Evolutionary conservation across 2,888 invertebrate species (phyloP).

Genomic region (Netelia virgata): DNA sequence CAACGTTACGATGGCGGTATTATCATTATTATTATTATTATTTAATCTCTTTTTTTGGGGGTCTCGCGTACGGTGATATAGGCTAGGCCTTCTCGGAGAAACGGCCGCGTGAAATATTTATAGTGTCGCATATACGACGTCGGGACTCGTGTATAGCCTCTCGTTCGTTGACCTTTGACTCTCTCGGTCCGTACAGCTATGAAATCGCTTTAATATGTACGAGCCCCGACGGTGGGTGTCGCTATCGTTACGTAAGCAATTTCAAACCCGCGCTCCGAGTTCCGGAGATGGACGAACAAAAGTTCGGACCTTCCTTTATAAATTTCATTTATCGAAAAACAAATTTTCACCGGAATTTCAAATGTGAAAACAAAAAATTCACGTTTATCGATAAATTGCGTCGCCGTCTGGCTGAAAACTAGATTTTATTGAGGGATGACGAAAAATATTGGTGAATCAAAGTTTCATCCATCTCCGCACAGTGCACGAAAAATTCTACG

Average conservation of each 20-base stretch:
- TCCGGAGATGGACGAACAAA: background rate
- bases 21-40: background rate
- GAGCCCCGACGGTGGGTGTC: conserved; percentile 57
- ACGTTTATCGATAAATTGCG: too few relatives aligned
- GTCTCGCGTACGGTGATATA: background rate
- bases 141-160: conserved; percentile 26
- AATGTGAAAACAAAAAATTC: too few relatives aligned
- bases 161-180: conserved; percentile 70
- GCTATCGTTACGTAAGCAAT: conserved; percentile 9
- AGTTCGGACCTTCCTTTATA: too few relatives aligned
- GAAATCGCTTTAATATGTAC: conserved; percentile 46
- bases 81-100: conserved; percentile 41
- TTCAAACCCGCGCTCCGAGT: background rate
- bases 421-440: too few relatives aligned
- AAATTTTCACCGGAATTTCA: too few relatives aligned
- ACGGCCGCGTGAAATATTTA: conserved; percentile 65
- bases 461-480: too few relatives aligned
- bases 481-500: too few relatives aligned
- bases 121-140: conserved; percentile 53
- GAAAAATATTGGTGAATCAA: too few relatives aligned
- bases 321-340: too few relatives aligned
- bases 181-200: conserved; percentile 20
- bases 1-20: background rate
- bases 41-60: conserved; percentile 14
- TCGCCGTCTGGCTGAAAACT: too few relatives aligned